Conservation (phyloP, 2,888 invertebrate genomes). For the Dorcus parallelipipedus region DNA sequence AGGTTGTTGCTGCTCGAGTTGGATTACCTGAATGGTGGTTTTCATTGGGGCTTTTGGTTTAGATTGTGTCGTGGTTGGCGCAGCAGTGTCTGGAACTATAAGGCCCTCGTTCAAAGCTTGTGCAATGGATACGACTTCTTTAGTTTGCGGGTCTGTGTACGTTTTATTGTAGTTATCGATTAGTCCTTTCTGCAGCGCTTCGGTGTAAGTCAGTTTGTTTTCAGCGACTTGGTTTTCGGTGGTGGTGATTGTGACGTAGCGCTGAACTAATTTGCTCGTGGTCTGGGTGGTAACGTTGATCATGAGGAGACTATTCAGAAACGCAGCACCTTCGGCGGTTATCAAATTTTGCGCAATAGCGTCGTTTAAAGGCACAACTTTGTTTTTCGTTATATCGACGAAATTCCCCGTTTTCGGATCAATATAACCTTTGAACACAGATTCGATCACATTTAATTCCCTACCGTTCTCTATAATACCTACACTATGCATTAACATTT, state of each 20-base stretch:
- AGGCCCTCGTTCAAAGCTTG: conserved; percentile 75
- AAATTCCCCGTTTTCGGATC: conserved; percentile 87
- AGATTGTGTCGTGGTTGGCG: conserved; percentile 28
- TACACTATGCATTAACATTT: conserved; percentile 79
- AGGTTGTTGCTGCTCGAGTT: conserved; percentile 5
- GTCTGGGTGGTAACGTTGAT: conserved; percentile 86
- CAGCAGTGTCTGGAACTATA: conserved; percentile 56
- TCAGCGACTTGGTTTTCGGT: conserved; percentile 54
- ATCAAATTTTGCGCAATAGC: conserved; percentile 83
- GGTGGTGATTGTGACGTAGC: conserved; percentile 74
- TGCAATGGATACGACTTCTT: conserved; percentile 68
- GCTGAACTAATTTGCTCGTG: conserved; percentile 78
- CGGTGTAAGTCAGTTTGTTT: conserved; percentile 68
- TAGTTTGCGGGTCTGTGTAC: conserved; percentile 73
- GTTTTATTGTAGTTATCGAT: conserved; percentile 76
- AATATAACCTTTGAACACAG: conserved; percentile 80
- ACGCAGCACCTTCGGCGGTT: conserved; percentile 82
- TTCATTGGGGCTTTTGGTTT: conserved; percentile 31
- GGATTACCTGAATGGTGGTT: conserved; percentile 28
- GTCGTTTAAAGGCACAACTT: conserved; percentile 75
- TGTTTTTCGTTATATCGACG: conserved; percentile 68
- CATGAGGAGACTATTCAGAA: conserved; percentile 79
- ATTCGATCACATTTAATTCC: conserved; percentile 81
- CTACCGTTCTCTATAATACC: conserved; percentile 74
- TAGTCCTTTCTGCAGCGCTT: conserved; percentile 73